Conservation (phyloP, 2,797 vertebrate species). For the Platalea minor region DNA sequence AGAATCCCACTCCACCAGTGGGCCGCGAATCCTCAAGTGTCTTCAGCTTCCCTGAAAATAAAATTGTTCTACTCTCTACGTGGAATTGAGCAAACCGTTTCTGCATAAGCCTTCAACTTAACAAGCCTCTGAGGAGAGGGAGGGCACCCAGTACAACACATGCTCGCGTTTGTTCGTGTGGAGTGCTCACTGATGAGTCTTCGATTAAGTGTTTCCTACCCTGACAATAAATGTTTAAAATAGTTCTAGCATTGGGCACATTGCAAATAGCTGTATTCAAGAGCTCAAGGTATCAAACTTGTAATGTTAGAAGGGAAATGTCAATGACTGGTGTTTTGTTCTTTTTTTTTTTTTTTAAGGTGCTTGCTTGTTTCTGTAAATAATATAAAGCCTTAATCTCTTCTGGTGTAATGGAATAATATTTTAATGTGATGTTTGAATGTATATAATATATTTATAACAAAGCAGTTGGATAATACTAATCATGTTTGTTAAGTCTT, state of each 20-base stretch:
- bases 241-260: constrained; percentile 67
- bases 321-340: constrained; percentile 49
- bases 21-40: constrained; percentile 56
- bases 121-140: neutral
- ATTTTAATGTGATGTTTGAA: constrained; percentile 83
- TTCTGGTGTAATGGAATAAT: constrained; percentile 81
- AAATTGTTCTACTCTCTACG: neutral
- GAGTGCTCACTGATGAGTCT: constrained; percentile 47
- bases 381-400: constrained; percentile 85
- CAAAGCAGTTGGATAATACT: constrained; percentile 77
- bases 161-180: neutral
- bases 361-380: constrained; percentile 83
- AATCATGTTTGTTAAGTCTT: constrained; percentile 65
- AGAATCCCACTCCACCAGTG: neutral
- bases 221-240: constrained; percentile 60
- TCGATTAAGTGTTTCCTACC: constrained; percentile 56
- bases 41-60: constrained; percentile 55
- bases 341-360: constrained; percentile 74
- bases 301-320: constrained; percentile 63
- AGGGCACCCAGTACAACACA: constrained; percentile 1
- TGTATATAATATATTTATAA: constrained; percentile 86
- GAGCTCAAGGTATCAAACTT: constrained; percentile 62
- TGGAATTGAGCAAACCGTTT: constrained; percentile 40
- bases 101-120: constrained; percentile 50
- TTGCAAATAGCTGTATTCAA: constrained; percentile 61